These are phyloP conservation scores for Chrysochloris asiatica DNA, from an alignment of 2,113 vertebrate species.

Conservation along the genomic window DNA sequence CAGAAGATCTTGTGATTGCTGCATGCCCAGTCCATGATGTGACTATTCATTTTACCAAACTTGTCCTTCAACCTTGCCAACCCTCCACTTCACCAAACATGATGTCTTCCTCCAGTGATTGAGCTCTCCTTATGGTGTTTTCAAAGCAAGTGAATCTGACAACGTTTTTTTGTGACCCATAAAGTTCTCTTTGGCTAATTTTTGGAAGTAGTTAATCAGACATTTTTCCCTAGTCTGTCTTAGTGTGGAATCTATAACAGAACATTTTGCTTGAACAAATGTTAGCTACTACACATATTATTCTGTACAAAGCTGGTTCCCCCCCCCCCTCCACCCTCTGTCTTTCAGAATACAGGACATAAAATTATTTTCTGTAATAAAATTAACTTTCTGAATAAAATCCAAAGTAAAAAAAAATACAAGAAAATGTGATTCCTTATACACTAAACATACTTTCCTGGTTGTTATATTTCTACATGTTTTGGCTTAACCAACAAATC, in stretches of 20 bases:
- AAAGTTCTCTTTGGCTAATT: too few relatives aligned
- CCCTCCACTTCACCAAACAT: too few relatives aligned
- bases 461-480: background rate
- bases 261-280: slow-evolving; percentile 9
- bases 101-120: too few relatives aligned
- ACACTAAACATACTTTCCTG: background rate
- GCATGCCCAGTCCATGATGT: too few relatives aligned
- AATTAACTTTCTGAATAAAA: background rate
- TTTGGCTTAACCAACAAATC: slow-evolving; percentile 17
- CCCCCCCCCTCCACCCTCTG: too few relatives aligned
- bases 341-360: background rate
- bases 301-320: background rate
- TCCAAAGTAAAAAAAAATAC: background rate
- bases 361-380: slow-evolving; percentile 4
- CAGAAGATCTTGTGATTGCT: too few relatives aligned
- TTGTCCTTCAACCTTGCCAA: too few relatives aligned
- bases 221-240: background rate
- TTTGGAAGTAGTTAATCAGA: too few relatives aligned
- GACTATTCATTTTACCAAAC: too few relatives aligned
- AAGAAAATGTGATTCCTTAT: background rate
- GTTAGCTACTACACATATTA: slow-evolving; percentile 20
- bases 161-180: too few relatives aligned
- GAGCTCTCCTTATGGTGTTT: too few relatives aligned
- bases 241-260: background rate
- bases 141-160: too few relatives aligned